phyloP scores from a whole-genome alignment of 1,140 invertebrate genomes.

The Drosophila quadrilineata region DNA sequence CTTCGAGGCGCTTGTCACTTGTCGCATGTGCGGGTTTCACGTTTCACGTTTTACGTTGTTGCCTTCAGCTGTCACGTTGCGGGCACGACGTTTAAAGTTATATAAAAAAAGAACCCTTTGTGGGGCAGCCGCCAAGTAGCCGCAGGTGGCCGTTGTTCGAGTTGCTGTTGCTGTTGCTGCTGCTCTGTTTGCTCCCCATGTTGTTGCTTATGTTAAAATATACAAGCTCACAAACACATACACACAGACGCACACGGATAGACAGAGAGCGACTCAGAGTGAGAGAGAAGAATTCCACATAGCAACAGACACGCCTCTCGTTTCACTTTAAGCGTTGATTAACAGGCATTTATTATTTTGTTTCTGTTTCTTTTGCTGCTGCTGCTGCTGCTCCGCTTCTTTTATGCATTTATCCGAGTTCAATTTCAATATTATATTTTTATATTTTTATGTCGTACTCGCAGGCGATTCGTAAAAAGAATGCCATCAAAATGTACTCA shows the following conservation, averaged over 20 bases:
- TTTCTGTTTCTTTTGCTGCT: constrained; percentile 6
- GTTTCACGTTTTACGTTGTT: neutral
- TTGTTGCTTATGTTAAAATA: constrained; percentile 62
- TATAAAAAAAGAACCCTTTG: constrained; percentile 35
- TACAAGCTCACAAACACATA: neutral
- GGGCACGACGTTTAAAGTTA: constrained; percentile 28
- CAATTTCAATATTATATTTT: constrained; percentile 2
- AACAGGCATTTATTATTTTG: constrained; percentile 11
- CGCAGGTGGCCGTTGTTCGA: constrained; percentile 59
- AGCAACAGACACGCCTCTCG: constrained; percentile 27
- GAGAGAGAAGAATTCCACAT: too few species aligned
- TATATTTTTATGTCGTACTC: neutral
- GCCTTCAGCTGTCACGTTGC: constrained; percentile 36
- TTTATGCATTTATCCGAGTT: constrained; percentile 1
- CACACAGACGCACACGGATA: neutral
- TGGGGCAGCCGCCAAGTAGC: constrained; percentile 40
- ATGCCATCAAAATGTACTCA: constrained; percentile 4
- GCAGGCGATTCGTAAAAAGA: neutral
- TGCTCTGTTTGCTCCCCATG: constrained; percentile 20
- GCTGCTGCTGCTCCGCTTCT: too few species aligned
- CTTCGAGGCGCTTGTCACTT: constrained; percentile 20
- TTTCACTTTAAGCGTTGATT: constrained; percentile 8
- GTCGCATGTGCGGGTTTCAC: too few species aligned
- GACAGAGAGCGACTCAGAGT: neutral
- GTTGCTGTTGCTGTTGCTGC: constrained; percentile 21